Evolutionary conservation across 2,797 vertebrate species (phyloP), one percentile per base, ranked within the genome.

Genomic region (Arnoldichthys spilopterus): DNA sequence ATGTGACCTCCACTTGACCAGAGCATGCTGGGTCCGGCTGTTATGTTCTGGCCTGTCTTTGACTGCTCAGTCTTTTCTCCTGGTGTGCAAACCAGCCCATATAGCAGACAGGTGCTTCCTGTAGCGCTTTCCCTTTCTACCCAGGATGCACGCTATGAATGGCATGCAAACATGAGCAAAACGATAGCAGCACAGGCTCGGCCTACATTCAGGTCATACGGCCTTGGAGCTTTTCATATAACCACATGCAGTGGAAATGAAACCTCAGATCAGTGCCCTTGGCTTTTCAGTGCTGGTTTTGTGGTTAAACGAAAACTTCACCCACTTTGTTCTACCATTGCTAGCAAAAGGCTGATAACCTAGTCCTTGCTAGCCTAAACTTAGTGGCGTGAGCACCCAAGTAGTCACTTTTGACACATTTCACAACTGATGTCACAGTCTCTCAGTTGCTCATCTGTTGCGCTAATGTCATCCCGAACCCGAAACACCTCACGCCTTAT

Each of bases 41-140:
- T 22, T 58, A 9, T 58, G 11, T 13, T 58, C n/a, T n/a, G n/a
- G n/a, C n/a, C n/a, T n/a, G n/a, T 45, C 43, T 12, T 45, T 45
- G 37, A 37, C 43, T 45, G 43, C 43, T 45, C 11, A 45, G 43
- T 45, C 53, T 54, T 54, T 53, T 53, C n/a, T 56, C 11, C 24
- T 9, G n/a, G n/a, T 6, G 22, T 22, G 13, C 8, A 37, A 58
- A 28, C 24, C 37, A 7, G 15, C 3, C 7, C 28, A 61, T 15
- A 51, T 49, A 74, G 58, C 58, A 74, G 58, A 3, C 72, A 62
- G 72, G 58, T 62, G 72, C 28, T 63, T 74, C 72, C 72, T 74
- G 58, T 74, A 11, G 43, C 43, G 6, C 30, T 47, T 32, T 30
- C 12, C 9, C 24, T 58, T 61, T 30, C 20, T 43, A 15, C 9